Conservation (phyloP, 1,140 invertebrate genomes). For the Physella acuta region DNA sequence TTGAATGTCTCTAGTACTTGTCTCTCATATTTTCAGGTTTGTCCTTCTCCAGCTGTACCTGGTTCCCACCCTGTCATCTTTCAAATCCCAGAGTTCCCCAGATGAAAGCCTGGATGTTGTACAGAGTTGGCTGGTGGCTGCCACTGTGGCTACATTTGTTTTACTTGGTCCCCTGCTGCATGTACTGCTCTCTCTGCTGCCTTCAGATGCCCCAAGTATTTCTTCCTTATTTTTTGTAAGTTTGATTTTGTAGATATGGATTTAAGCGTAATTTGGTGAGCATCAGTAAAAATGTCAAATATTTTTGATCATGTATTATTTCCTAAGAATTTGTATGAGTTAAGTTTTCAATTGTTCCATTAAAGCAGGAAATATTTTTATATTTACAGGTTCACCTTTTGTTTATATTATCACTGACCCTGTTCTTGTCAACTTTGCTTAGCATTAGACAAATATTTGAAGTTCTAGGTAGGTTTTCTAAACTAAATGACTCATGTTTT, state of each 20-base stretch:
- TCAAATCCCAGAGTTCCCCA: conserved; percentile 24
- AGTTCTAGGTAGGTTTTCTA: conserved; percentile 40
- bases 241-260: too few species aligned
- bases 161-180: conserved; percentile 33
- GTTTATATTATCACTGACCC: conserved; percentile 30
- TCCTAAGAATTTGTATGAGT: too few species aligned
- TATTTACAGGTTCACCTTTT: conserved; percentile 34
- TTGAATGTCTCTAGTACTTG: too few species aligned
- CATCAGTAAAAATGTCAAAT: too few species aligned
- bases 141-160: conserved; percentile 33
- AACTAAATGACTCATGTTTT: too few species aligned
- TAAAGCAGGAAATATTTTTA: too few species aligned
- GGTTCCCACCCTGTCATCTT: conserved; percentile 41
- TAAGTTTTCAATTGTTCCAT: too few species aligned
- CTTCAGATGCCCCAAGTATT: conserved; percentile 1
- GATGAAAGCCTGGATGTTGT: conserved; percentile 40
- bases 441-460: conserved; percentile 42
- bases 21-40: conserved; percentile 38
- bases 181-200: conserved; percentile 20
- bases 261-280: too few species aligned
- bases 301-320: too few species aligned
- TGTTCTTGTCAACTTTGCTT: conserved; percentile 42
- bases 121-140: conserved; percentile 29
- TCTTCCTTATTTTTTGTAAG: conserved; percentile 31
- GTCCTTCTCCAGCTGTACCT: conserved; percentile 41